Evolutionary conservation across 2,888 invertebrate species (phyloP).

Genomic region (Apamea monoglypha): DNA sequence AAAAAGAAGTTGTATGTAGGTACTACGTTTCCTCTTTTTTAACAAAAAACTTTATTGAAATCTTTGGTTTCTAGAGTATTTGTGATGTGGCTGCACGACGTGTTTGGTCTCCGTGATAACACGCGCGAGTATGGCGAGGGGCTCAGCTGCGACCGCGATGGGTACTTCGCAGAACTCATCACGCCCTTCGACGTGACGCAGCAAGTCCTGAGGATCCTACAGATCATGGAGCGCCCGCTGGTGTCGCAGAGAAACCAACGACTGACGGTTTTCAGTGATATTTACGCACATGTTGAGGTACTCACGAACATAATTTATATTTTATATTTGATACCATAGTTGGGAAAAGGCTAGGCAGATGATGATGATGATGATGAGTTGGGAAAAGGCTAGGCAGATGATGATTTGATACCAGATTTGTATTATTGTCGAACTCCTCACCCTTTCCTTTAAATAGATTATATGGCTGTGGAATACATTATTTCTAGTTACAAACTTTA

Average conservation of each 20-base stretch:
- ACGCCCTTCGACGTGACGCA: slow-evolving; percentile 84
- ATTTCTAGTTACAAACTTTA: not conserved
- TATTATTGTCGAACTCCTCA: not conserved
- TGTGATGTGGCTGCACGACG: slow-evolving; percentile 86
- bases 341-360: no score
- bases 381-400: no score
- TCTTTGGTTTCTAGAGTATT: slow-evolving; percentile 75
- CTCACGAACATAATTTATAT: not conserved
- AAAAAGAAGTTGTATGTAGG: not conserved
- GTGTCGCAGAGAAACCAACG: slow-evolving; percentile 81
- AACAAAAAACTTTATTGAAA: not conserved
- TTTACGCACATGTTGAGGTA: slow-evolving; percentile 87
- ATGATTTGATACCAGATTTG: no score
- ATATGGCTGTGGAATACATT: not conserved
- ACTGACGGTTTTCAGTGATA: slow-evolving; percentile 81
- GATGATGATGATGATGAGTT: no score
- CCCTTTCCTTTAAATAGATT: not conserved
- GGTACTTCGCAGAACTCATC: slow-evolving; percentile 83
- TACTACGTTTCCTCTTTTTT: not conserved
- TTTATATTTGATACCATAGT: not conserved
- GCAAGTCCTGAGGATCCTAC: slow-evolving; percentile 82
- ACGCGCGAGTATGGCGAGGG: slow-evolving; percentile 77
- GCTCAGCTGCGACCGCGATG: slow-evolving; percentile 82
- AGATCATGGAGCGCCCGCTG: slow-evolving; percentile 83
- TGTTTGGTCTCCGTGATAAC: slow-evolving; percentile 81